Percentiles rank a stretch among this genome's conserved stretches.
Conservation (phyloP, 2,888 invertebrate genomes). For the Mesorhabditis spiculigera region DNA sequence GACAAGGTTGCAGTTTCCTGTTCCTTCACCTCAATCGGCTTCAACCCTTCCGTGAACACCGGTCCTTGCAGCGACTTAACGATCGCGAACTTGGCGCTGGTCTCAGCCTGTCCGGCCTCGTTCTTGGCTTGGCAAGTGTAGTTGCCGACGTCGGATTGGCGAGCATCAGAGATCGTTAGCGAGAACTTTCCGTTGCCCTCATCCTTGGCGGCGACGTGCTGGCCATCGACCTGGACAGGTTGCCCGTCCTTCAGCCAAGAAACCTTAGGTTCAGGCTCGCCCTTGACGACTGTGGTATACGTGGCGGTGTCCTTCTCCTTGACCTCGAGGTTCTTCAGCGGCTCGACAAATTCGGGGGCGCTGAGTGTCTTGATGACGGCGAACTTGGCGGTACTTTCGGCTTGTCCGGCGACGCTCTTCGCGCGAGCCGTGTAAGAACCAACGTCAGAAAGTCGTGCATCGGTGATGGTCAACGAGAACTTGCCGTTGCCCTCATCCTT, state of each 20-base stretch:
- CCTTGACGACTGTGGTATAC: constrained; percentile 72
- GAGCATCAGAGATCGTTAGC: constrained; percentile 59
- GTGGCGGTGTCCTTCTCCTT: constrained; percentile 21
- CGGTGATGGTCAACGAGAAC: constrained; percentile 31
- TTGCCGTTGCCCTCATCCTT: constrained; percentile 66
- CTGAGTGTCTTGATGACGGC: constrained; percentile 18
- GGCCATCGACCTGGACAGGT: constrained; percentile 72
- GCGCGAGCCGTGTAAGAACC: constrained; percentile 40
- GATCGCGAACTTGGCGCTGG: constrained; percentile 51
- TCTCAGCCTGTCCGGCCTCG: constrained; percentile 83
- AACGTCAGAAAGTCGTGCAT: constrained; percentile 29
- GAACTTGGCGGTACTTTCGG: constrained; percentile 27
- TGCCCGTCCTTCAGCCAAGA: constrained; percentile 96
- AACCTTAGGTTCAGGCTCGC: constrained; percentile 85
- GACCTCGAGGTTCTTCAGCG: constrained; percentile 23
- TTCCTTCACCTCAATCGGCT: constrained; percentile 78
- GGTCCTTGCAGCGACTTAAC: constrained; percentile 65
- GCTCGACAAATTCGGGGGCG: constrained; percentile 28
- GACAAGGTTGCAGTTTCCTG: constrained; percentile 22
- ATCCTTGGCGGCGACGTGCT: constrained; percentile 70
- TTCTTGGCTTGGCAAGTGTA: constrained; percentile 91
- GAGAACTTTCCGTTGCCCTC: constrained; percentile 72
- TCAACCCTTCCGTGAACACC: constrained; percentile 72
- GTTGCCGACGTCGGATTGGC: constrained; percentile 78
- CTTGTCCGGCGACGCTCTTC: constrained; percentile 34